phyloP scores from a whole-genome alignment of 2,113 vertebrate genomes.

The Pseudorectes ferrugineus region DNA sequence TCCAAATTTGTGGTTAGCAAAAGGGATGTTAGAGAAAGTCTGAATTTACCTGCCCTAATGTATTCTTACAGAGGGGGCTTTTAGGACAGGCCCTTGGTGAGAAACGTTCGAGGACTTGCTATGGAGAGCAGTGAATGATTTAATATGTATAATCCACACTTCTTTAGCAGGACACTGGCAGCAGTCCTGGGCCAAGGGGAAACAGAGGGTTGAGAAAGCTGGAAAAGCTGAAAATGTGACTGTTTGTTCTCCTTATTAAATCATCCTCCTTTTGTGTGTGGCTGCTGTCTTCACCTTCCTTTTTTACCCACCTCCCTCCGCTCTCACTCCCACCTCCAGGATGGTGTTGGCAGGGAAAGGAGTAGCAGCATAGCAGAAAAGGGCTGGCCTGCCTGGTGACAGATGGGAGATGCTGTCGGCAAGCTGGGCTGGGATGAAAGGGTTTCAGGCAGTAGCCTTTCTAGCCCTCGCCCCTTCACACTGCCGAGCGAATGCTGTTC shows the following conservation, averaged over 20 bases:
- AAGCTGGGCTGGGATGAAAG: conserved; percentile 60
- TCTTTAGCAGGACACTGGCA: background rate
- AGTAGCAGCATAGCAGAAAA: conserved; percentile 11
- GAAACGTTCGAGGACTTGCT: background rate
- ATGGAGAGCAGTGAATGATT: background rate
- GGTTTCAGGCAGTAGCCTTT: background rate
- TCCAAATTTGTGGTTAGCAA: background rate
- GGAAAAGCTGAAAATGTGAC: background rate
- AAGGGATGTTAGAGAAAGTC: background rate
- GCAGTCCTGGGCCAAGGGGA: background rate
- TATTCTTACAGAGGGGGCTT: background rate
- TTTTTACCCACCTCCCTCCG: background rate
- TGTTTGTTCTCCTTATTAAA: background rate
- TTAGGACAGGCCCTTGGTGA: background rate
- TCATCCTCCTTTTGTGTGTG: background rate
- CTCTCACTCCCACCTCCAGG: background rate
- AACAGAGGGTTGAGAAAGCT: background rate
- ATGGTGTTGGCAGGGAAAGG: background rate
- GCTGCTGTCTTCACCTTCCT: conserved; percentile 20
- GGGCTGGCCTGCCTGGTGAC: conserved; percentile 26
- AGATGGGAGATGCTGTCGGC: conserved; percentile 44
- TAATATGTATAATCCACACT: background rate
- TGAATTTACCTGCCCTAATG: background rate
- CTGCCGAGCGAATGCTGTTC: background rate
- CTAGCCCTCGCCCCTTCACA: background rate